Evolutionary conservation across 2,888 invertebrate species (phyloP).

Genomic region (Rhamnusium bicolor): DNA sequence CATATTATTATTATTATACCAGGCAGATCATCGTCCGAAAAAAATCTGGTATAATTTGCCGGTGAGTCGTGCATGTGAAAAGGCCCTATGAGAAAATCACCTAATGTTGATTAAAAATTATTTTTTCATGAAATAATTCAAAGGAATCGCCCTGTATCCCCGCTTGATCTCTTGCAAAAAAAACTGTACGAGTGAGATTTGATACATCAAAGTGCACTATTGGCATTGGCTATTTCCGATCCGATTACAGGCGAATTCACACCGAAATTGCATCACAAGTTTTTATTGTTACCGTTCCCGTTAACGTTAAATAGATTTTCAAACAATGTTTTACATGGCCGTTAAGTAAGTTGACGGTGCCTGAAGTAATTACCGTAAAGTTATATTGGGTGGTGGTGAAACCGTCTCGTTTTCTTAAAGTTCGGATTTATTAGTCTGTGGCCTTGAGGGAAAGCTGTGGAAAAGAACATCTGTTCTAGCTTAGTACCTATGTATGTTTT

Average conservation of each 20-base stretch:
- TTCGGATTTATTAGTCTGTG: constrained; percentile 1
- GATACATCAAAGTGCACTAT: constrained; percentile 23
- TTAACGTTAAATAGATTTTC: background rate
- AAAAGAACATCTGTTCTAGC: background rate
- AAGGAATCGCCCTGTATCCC: too few species aligned
- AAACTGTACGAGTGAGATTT: background rate
- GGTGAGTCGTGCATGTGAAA: too few species aligned
- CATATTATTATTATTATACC: too few species aligned
- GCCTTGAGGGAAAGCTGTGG: background rate
- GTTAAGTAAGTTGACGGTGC: constrained; percentile 18
- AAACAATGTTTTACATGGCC: background rate
- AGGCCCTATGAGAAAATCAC: too few species aligned
- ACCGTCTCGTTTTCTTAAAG: constrained; percentile 2
- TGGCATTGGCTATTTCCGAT: background rate
- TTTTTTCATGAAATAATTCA: too few species aligned
- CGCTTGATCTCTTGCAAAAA: too few species aligned
- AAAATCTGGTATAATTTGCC: too few species aligned
- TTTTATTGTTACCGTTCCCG: constrained; percentile 24
- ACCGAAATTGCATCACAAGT: constrained; percentile 35
- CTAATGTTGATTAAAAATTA: too few species aligned
- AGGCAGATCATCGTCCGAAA: too few species aligned
- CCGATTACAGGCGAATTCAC: constrained; percentile 13
- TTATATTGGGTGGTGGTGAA: constrained; percentile 6
- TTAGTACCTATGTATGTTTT: background rate
- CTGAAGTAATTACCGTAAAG: constrained; percentile 11